These are phyloP conservation scores for Synanthedon vespiformis DNA, from an alignment of 2,888 invertebrate species.

Conservation along the genomic window DNA sequence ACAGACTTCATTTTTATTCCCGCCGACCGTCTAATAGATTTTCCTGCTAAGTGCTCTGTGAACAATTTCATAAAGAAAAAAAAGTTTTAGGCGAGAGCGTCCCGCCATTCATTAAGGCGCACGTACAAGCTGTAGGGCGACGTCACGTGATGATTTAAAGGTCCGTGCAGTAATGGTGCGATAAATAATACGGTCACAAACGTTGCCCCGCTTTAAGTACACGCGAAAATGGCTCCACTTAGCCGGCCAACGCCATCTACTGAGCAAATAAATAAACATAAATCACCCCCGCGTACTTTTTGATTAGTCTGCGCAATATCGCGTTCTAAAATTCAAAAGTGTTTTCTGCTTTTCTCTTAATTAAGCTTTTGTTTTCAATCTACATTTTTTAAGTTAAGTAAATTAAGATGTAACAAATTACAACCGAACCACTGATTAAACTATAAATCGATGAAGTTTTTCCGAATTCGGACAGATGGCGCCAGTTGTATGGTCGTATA, in stretches of 20 bases:
- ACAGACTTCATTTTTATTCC: conserved; percentile 17
- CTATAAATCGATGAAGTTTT: not conserved
- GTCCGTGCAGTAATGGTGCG: conserved; percentile 64
- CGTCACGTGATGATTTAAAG: conserved; percentile 70
- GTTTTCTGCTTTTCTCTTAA: not conserved
- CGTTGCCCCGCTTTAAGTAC: conserved; percentile 39
- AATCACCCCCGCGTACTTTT: conserved; percentile 31
- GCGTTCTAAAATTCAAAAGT: conserved; percentile 9
- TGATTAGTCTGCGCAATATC: conserved; percentile 24
- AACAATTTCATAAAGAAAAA: conserved; percentile 60
- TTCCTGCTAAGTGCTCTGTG: conserved; percentile 56
- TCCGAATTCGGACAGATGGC: conserved; percentile 22
- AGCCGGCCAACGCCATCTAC: conserved; percentile 50
- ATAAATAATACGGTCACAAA: conserved; percentile 61
- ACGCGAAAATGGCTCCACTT: conserved; percentile 53
- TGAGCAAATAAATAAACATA: conserved; percentile 31
- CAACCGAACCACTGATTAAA: not conserved
- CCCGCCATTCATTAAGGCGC: conserved; percentile 63
- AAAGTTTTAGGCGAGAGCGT: conserved; percentile 42
- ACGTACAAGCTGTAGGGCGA: conserved; percentile 47
- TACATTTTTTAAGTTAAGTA: not conserved
- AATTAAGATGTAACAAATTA: conserved; percentile 1
- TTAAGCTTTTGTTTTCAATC: no score
- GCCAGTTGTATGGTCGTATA: conserved; percentile 16
- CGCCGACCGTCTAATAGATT: conserved; percentile 48